Evolutionary conservation across 2,113 vertebrate genomes (phyloP).

Genomic region (Scolopax mira): DNA sequence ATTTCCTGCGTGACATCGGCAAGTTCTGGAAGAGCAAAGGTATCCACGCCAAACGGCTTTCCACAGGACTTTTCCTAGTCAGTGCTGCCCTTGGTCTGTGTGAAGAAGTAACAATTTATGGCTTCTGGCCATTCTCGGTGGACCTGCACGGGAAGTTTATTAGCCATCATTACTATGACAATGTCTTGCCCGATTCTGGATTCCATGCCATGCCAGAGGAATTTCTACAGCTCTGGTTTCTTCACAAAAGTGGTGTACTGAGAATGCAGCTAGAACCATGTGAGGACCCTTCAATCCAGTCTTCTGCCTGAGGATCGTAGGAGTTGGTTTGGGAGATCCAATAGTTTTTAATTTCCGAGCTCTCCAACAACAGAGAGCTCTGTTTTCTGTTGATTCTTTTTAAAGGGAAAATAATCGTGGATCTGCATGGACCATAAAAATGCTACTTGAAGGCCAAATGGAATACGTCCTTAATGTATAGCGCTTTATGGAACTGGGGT

Average conservation of each 20-base stretch:
- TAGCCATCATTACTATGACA: constrained; percentile 98
- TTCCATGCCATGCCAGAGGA: constrained; percentile 98
- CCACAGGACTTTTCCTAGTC: constrained; percentile 92
- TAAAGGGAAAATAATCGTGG: constrained; percentile 10
- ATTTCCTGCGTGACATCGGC: constrained; percentile 87
- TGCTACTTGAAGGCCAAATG: constrained; percentile 25
- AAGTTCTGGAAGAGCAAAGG: constrained; percentile 91
- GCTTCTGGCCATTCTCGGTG: constrained; percentile 94
- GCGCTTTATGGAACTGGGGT: constrained; percentile 14
- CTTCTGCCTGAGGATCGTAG: constrained; percentile 33
- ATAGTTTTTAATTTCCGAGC: constrained; percentile 37
- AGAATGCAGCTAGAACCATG: constrained; percentile 86
- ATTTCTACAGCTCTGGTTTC: constrained; percentile 94
- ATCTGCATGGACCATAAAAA: constrained; percentile 31
- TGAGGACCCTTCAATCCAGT: constrained; percentile 3
- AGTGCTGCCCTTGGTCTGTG: constrained; percentile 92
- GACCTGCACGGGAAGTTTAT: constrained; percentile 82
- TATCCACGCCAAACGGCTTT: constrained; percentile 90
- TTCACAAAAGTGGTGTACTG: constrained; percentile 89
- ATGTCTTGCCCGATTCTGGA: constrained; percentile 86
- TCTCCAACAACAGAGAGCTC: not conserved
- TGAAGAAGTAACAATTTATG: constrained; percentile 91
- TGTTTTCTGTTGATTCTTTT: not conserved
- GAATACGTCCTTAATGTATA: not conserved
- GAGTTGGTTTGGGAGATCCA: not conserved